Conservation (phyloP, 1,140 invertebrate species). For the Ceratosolen solmsi region DNA sequence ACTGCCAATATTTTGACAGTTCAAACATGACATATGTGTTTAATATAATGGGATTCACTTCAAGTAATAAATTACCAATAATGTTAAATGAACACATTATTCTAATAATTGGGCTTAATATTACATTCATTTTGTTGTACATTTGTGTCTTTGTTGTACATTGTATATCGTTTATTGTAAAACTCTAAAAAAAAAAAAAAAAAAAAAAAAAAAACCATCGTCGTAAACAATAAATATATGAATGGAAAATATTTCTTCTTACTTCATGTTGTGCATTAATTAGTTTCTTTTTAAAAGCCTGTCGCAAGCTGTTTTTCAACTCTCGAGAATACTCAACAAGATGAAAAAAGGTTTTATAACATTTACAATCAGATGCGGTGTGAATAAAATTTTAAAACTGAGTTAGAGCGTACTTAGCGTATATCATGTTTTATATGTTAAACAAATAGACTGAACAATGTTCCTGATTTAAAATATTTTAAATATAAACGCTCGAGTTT, state of each 20-base stretch:
- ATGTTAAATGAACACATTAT: neutral
- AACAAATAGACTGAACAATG: too few species aligned
- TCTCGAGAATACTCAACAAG: neutral
- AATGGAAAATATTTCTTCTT: slow-evolving; percentile 13
- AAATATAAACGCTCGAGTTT: too few species aligned
- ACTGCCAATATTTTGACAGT: neutral
- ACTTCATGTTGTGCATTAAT: slow-evolving; percentile 25
- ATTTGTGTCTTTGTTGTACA: neutral
- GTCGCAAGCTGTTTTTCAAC: slow-evolving; percentile 5
- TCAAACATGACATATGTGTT: neutral
- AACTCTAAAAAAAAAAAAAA: neutral
- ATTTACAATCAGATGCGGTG: neutral
- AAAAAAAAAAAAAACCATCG: too few species aligned
- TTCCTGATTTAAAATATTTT: too few species aligned
- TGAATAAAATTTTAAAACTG: too few species aligned
- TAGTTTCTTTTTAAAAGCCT: neutral
- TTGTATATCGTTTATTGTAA: neutral
- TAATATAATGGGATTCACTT: neutral
- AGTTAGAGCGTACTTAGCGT: too few species aligned
- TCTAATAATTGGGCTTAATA: neutral
- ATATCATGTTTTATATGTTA: too few species aligned
- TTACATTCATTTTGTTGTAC: neutral
- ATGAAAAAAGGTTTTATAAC: slow-evolving; percentile 9
- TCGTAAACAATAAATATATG: neutral
- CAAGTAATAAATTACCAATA: neutral